Evolutionary conservation across 2,113 vertebrate species (phyloP).

Genomic region (Brachyistius frenatus): DNA sequence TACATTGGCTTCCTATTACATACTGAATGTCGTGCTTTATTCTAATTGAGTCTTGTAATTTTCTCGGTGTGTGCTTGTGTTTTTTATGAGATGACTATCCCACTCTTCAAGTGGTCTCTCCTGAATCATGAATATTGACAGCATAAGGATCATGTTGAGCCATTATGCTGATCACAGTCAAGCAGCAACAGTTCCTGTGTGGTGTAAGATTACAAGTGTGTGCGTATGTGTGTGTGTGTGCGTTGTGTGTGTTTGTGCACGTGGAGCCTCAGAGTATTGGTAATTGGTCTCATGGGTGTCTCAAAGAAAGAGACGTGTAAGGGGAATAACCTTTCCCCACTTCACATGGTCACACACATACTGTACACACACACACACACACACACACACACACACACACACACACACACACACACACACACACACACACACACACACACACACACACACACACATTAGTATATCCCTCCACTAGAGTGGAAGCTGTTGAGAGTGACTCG

Average conservation of each 20-base stretch:
- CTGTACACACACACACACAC: not conserved
- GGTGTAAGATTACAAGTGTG: constrained; percentile 49
- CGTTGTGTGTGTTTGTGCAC: constrained; percentile 30
- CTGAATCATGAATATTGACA: constrained; percentile 57
- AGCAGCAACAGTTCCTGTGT: constrained; percentile 46
- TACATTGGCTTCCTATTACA: constrained; percentile 2
- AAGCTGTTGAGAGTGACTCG: constrained; percentile 45
- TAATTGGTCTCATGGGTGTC: constrained; percentile 71
- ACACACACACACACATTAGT: constrained; percentile 20
- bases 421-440: no score
- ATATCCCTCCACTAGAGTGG: constrained; percentile 50
- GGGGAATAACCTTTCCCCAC: constrained; percentile 51
- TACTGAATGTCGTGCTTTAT: not conserved
- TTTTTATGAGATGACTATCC: constrained; percentile 15
- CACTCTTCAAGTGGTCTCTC: constrained; percentile 32
- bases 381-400: no score
- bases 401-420: constrained; percentile 9
- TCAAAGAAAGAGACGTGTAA: constrained; percentile 55
- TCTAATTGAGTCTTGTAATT: constrained; percentile 1
- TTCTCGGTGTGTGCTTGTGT: not conserved
- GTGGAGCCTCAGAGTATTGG: constrained; percentile 48
- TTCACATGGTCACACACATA: not conserved
- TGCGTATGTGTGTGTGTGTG: constrained; percentile 40
- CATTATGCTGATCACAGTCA: constrained; percentile 59
- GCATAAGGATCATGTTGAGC: constrained; percentile 42